Base-by-base conservation (phyloP, 2,797 vertebrate genomes). In the Gadopsis marmoratus region DNA sequence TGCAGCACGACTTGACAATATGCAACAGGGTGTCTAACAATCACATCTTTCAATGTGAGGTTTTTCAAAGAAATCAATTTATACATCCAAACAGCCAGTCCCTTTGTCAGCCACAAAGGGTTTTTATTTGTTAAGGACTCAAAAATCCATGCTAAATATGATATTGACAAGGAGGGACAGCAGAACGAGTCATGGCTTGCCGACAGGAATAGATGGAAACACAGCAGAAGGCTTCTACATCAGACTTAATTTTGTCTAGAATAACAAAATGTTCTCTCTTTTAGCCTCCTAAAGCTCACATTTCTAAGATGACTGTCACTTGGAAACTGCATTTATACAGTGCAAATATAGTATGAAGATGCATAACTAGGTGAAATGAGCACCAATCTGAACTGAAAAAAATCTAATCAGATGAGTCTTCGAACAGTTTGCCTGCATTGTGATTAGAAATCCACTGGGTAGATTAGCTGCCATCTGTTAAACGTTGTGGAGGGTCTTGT, bases 391-490 rank as follows among this genome's bases (percentile, higher is more conserved):
- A 33, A 67, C 55, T n/a, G 41, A 54, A 19, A 31, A 31, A 41
- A 56, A 55, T 10, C 17, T 47, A 17, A 59, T 62, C 43, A 50
- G n/a, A n/a, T 56, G 12, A 48, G 55, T 68, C 31, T 67, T 12
- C 31, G 16, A 17, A 12, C 51, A 71, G 56, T 67, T 58, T 63
- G 14, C 21, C 43, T 51, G 45, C 39, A 63, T 7, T 16, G n/a
- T 51, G 71, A 70, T 56, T 33, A 31, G 12, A 58, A 58, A 54
- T 33, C 56, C 50, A 26, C 14, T 4, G 10, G 17, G n/a, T 53
- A 45, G 26, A 76, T 78, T 21, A 59, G 54, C 51, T 23, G 29
- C 53, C 59, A 58, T 72, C 63, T 75, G 62, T 63, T 17, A 13
- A 56, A 62, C 33, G 37, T 21, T 33, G 51, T 13, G 0, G 16